Evolutionary conservation across 2,113 vertebrate genomes (phyloP), one percentile per base, ranked within the genome.

Genomic region (Ictalurus furcatus): DNA sequence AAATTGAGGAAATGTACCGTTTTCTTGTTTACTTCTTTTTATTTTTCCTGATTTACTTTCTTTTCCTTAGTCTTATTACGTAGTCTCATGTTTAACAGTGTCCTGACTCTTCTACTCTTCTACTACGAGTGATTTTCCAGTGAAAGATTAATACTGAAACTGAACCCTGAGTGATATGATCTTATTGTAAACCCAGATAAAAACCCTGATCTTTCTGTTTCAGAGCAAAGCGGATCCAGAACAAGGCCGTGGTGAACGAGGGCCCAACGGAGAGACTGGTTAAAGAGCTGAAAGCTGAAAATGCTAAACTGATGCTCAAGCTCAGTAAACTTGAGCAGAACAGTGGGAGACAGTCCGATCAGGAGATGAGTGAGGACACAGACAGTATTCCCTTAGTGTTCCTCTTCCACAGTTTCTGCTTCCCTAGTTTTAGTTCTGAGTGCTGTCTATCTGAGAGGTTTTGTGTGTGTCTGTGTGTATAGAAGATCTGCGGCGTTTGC

Each of bases 221-320:
- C 84, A 98, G 97, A 93, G 96, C 97, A 8, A 98, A 98, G 94
- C 96, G 95, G 40, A 97, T 98, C 92, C 96, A 95, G 93, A 98
- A 98, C 93, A 94, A 92, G 87, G 96, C 97, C 0, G 95, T 97
- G 92, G 95, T 98, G 92, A 98, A 98, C 61, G 94, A 97, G 90
- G 96, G 97, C 85, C 96, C 97, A 84, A 97, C 97, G 0, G 96
- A 97, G 85, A 93, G 93, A 0, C 94, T 97, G 80, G 92, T 94
- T n/a, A 96, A 95, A 90, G 96, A 96, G 90, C 94, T 97, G 7
- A 97, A 96, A 93, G 93, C 96, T 0, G 97, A 97, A 92, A 97
- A 96, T 16, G 87, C 91, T 84, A 95, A 93, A 34, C 93, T 95
- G 19, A 91, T 95, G 71, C 94, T 95, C 30, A 92, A 95, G 37